These are phyloP conservation scores for Drosophila auraria DNA, from an alignment of 1,140 invertebrate genomes.

Conservation along the genomic window DNA sequence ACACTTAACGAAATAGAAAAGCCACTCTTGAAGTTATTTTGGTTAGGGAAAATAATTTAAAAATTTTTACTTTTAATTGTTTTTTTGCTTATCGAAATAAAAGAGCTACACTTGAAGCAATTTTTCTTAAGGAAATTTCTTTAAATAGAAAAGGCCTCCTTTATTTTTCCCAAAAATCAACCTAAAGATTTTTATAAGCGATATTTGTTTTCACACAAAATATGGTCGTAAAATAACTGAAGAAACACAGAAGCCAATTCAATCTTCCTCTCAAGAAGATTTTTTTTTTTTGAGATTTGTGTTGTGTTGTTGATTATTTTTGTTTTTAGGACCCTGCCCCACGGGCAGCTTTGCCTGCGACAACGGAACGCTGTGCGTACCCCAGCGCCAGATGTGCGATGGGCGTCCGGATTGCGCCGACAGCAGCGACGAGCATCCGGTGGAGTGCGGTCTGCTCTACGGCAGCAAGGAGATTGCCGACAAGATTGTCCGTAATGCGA, in stretches of 20 bases:
- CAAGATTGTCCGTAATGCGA: slow-evolving; percentile 77
- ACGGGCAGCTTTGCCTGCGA: slow-evolving; percentile 89
- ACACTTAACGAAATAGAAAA: background rate
- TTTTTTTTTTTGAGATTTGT: slow-evolving; percentile 21
- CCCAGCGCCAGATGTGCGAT: slow-evolving; percentile 89
- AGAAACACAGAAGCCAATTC: background rate
- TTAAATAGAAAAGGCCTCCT: background rate
- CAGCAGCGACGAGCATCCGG: slow-evolving; percentile 87
- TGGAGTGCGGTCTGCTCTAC: slow-evolving; percentile 80
- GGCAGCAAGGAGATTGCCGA: slow-evolving; percentile 79
- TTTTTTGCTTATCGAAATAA: background rate
- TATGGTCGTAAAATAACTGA: background rate
- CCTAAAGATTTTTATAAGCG: background rate
- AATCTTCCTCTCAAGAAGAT: slow-evolving; percentile 11
- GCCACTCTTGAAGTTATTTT: background rate
- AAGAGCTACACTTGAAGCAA: background rate
- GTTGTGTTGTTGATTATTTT: slow-evolving; percentile 24
- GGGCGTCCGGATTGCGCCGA: slow-evolving; percentile 89
- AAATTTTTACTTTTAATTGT: background rate
- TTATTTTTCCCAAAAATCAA: too few relatives aligned
- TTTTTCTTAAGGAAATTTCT: background rate
- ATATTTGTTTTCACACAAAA: background rate
- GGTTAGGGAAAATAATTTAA: too few relatives aligned
- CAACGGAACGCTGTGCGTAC: slow-evolving; percentile 89
- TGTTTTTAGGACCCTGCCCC: slow-evolving; percentile 86